phyloP scores from a whole-genome alignment of 2,888 invertebrate species.

The Idaea biselata region DNA sequence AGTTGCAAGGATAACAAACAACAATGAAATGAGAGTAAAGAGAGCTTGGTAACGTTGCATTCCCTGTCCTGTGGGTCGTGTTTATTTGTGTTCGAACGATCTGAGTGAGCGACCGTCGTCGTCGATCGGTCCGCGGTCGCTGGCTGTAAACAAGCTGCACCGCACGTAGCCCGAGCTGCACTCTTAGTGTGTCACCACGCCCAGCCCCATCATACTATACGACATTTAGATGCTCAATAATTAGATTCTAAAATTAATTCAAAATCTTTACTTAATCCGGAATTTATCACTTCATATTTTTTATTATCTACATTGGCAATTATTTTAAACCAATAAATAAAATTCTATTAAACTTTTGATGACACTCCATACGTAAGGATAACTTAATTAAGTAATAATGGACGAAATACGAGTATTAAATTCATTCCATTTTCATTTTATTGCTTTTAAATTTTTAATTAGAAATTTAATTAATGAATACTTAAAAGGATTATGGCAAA shows the following conservation, averaged over 20 bases:
- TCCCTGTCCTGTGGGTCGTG: constrained; percentile 1
- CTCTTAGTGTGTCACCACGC: background rate
- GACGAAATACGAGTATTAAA: background rate
- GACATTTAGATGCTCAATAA: background rate
- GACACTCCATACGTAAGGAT: background rate
- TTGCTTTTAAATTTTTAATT: background rate
- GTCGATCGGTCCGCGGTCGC: background rate
- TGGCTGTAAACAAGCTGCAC: background rate
- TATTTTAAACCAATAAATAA: background rate
- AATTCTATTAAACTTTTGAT: background rate
- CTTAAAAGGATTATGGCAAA: background rate
- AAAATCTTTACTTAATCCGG: background rate
- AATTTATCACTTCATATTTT: background rate
- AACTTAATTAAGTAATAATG: background rate
- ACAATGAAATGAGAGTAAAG: constrained; percentile 1
- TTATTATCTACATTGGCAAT: background rate
- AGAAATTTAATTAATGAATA: background rate
- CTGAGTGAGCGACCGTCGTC: background rate
- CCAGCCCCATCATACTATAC: background rate
- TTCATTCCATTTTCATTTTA: background rate
- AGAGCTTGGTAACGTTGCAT: background rate
- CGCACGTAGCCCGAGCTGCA: background rate
- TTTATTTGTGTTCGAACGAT: constrained; percentile 4
- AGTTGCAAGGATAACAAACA: background rate
- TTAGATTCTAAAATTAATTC: background rate